A percentile compares a stretch with the other conserved stretches of the same genome.
Evolutionary conservation across 2,888 invertebrate species (phyloP).

Genomic region (Idaea biselata): DNA sequence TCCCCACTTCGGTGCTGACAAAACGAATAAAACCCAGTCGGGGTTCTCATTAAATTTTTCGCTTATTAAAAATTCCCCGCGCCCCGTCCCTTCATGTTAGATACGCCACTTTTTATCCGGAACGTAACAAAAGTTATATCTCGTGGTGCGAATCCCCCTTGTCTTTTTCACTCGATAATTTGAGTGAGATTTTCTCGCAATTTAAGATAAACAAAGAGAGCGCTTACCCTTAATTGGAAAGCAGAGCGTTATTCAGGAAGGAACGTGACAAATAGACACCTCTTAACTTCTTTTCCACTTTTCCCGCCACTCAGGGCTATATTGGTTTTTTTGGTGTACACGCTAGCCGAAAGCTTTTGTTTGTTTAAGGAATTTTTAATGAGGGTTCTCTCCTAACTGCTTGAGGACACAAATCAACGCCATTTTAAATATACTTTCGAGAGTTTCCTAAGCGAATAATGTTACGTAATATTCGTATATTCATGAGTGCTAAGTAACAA

Average conservation of each 20-base stretch:
- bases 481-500: neutral
- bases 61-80: slow-evolving; percentile 80
- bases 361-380: slow-evolving; percentile 74
- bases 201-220: slow-evolving; percentile 81
- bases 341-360: slow-evolving; percentile 65
- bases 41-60: slow-evolving; percentile 78
- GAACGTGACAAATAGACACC: slow-evolving; percentile 81
- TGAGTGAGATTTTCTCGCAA: slow-evolving; percentile 81
- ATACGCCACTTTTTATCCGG: slow-evolving; percentile 74
- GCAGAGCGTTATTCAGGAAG: slow-evolving; percentile 78
- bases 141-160: slow-evolving; percentile 67
- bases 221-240: slow-evolving; percentile 81
- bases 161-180: slow-evolving; percentile 78
- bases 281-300: slow-evolving; percentile 80
- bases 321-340: slow-evolving; percentile 74
- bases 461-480: neutral
- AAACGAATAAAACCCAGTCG: slow-evolving; percentile 54
- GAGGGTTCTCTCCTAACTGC: slow-evolving; percentile 44
- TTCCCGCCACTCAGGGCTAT: slow-evolving; percentile 68
- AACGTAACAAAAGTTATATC: slow-evolving; percentile 74
- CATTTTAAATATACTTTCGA: slow-evolving; percentile 21
- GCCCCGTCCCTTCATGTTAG: slow-evolving; percentile 66
- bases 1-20: slow-evolving; percentile 53
- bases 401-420: slow-evolving; percentile 34
- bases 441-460: neutral